phyloP scores from a whole-genome alignment of 2,113 vertebrate genomes.

The Echinops telfairi region DNA sequence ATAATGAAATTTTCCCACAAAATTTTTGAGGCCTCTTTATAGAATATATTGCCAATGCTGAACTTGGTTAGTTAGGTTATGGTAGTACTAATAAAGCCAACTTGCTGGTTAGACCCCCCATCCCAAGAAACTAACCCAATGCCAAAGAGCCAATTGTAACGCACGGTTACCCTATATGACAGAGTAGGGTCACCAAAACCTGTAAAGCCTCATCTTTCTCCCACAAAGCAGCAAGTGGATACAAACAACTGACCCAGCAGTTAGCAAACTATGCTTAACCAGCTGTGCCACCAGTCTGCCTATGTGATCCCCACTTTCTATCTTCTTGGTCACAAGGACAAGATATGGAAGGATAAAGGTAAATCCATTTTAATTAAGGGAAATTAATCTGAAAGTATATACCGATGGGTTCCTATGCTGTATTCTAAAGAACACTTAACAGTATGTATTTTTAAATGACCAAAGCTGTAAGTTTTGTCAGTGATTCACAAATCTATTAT shows the following conservation, averaged over 20 bases:
- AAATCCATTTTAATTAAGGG: constrained; percentile 13
- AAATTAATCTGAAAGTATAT: background rate
- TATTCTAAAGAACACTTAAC: background rate
- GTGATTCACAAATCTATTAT: background rate
- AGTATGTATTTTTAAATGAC: background rate
- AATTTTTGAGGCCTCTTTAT: too few relatives aligned
- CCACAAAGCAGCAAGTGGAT: too few relatives aligned
- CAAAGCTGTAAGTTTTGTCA: background rate
- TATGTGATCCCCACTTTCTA: constrained; percentile 15
- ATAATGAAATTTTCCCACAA: too few relatives aligned
- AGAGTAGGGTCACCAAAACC: too few relatives aligned
- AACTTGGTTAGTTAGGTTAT: background rate
- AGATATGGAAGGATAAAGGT: constrained; percentile 9
- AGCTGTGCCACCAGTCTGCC: background rate
- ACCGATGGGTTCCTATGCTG: background rate
- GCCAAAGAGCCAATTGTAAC: too few relatives aligned
- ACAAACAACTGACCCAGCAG: too few relatives aligned
- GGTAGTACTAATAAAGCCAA: background rate
- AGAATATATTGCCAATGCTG: background rate
- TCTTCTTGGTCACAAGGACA: constrained; percentile 51
- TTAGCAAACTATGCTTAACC: background rate
- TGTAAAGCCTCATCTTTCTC: too few relatives aligned
- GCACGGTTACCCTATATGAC: too few relatives aligned
- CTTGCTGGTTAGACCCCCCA: constrained; percentile 7
- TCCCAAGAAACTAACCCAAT: too few relatives aligned